Evolutionary conservation across 2,797 vertebrate species (phyloP).

Genomic region (Cynopterus sphinx): DNA sequence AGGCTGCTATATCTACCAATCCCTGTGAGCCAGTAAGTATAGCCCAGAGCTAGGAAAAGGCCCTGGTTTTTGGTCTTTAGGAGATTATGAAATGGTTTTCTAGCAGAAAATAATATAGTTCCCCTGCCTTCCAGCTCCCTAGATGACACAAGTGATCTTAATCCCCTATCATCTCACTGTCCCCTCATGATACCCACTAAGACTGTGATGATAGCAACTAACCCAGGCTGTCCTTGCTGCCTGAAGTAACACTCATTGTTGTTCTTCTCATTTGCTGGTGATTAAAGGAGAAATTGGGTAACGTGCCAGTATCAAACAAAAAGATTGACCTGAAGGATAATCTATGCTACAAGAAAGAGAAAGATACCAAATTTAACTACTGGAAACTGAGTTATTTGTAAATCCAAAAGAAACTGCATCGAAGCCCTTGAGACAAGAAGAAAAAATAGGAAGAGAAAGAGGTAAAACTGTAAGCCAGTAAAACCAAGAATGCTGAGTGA

Average conservation of each 20-base stretch:
- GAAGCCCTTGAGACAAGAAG: neutral
- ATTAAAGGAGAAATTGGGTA: neutral
- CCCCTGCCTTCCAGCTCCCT: neutral
- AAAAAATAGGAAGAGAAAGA: neutral
- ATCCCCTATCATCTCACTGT: neutral
- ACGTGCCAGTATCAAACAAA: neutral
- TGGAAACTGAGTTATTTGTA: neutral
- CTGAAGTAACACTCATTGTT: neutral
- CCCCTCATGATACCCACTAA: neutral
- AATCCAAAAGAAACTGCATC: neutral
- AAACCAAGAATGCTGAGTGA: neutral
- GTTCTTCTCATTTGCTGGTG: neutral
- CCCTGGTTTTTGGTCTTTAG: neutral
- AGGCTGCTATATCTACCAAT: neutral
- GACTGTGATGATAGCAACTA: neutral
- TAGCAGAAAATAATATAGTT: neutral
- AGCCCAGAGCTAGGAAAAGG: neutral
- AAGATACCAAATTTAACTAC: neutral
- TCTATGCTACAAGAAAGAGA: neutral
- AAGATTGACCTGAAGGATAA: neutral
- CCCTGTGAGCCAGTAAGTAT: neutral
- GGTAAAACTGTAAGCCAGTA: neutral
- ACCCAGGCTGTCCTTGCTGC: neutral
- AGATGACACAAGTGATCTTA: neutral
- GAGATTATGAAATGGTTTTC: neutral